Evolutionary conservation across 2,113 vertebrate genomes (phyloP).

Genomic region (Phaethon lepturus): DNA sequence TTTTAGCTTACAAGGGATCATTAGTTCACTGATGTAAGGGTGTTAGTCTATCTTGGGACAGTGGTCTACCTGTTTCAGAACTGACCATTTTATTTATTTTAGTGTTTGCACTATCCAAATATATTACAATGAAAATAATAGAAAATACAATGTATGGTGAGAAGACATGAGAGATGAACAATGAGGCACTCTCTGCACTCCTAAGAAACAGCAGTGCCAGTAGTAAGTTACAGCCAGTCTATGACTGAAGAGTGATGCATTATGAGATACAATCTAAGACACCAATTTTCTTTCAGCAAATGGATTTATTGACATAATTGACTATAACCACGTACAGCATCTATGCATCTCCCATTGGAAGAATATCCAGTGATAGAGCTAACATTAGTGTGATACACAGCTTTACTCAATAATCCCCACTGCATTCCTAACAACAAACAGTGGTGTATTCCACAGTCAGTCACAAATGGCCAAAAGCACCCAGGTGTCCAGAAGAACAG

Average conservation of each 20-base stretch:
- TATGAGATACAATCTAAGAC: not conserved
- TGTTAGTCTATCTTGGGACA: not conserved
- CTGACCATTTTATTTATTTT: not conserved
- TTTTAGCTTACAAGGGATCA: not conserved
- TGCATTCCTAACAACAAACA: conserved; percentile 33
- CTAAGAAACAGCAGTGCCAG: not conserved
- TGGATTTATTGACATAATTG: conserved; percentile 75
- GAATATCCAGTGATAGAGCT: conserved; percentile 71
- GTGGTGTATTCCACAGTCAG: conserved; percentile 30
- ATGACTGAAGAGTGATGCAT: not conserved
- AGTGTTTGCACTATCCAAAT: not conserved
- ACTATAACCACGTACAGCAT: conserved; percentile 72
- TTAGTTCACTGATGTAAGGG: not conserved
- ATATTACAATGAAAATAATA: not conserved
- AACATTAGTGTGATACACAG: conserved; percentile 67
- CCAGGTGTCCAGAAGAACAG: not conserved
- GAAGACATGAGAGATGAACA: not conserved
- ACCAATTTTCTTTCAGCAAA: conserved; percentile 50
- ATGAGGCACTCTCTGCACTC: not conserved
- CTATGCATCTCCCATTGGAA: conserved; percentile 76
- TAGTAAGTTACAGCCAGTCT: not conserved
- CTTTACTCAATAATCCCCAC: conserved; percentile 39
- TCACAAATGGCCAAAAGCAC: not conserved
- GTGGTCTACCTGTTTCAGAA: not conserved
- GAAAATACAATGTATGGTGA: not conserved